Conservation (phyloP, 2,113 vertebrate genomes). For the Cryptotis parvus region DNA sequence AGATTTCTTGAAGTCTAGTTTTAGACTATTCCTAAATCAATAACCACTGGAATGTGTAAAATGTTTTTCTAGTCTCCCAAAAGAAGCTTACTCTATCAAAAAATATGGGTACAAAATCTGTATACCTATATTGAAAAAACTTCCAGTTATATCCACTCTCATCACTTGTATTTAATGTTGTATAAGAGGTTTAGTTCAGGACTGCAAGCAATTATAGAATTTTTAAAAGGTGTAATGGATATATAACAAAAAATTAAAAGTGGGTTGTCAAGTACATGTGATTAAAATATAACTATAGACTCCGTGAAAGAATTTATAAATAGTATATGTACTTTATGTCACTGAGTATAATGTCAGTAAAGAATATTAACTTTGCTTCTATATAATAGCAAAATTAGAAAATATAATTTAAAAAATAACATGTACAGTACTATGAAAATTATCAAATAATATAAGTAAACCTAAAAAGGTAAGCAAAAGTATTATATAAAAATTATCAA, state of each 20-base stretch:
- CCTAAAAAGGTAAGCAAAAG: neutral
- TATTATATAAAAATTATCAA: constrained; percentile 12
- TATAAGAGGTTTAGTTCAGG: neutral
- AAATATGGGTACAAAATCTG: neutral
- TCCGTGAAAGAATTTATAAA: constrained; percentile 3
- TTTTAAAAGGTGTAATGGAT: neutral
- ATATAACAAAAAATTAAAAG: constrained; percentile 28
- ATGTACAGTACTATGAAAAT: constrained; percentile 6
- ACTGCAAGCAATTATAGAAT: neutral
- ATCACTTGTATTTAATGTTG: neutral
- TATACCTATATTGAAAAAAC: neutral
- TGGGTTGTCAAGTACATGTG: neutral
- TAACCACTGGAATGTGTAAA: neutral
- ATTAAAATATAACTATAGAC: neutral
- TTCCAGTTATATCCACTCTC: neutral
- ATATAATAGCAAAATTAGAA: neutral
- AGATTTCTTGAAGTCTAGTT: neutral
- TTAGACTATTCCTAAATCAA: neutral
- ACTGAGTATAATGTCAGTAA: neutral
- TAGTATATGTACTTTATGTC: neutral
- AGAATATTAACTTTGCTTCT: neutral
- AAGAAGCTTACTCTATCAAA: neutral
- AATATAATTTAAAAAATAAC: neutral
- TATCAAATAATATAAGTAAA: neutral
- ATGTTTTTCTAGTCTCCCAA: neutral